Evolutionary conservation across 2,888 invertebrate genomes (phyloP), one percentile per base, ranked within the genome.

Genomic region (Lottia scabra): DNA sequence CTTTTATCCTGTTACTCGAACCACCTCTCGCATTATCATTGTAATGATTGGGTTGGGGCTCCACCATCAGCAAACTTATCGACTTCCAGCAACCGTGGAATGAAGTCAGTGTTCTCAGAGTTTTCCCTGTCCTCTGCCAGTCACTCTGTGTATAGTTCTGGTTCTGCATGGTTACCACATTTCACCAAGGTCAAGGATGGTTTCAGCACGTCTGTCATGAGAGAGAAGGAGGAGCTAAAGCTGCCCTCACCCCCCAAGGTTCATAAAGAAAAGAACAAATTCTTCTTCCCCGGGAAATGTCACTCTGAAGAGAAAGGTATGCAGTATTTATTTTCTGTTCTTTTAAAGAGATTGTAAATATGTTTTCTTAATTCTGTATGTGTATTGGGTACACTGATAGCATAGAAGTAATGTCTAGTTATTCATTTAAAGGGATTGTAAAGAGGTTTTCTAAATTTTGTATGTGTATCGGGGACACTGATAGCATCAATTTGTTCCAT

Each of bases 1-100:
- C 91, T 98, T 0, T 96, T 98, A 96, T 95, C 96, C 5, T 97
- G 97, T 85, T 98, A 98, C 88, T 83, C 85, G 10, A 80, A 80
- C 72, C 97, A 98, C 89, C 91, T 98, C 85, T 96, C 96, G 3
- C 97, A 97, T 90, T 94, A 85, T 65, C 85, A 87, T 68, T 90
- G 90, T 77, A 81, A 82, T 73, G 85, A 88, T 79, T 90, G 90
- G 90, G 73, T 81, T n/a, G 80, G 83, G 44, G 83, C 85, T 6
- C 84, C 88, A 13, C 87, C 87, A 12, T 76, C 80, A 45, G 83
- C 83, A 1, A 77, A 80, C 63, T 46, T 65, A 63, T 69, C 63
- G 62, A 62, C 65, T 65, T 72, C 48, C 43, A 68, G 66, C 65
- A 67, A 10, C 5, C 56, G 56, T 13, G 56, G 56, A 56, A 56